Conservation (phyloP, 2,888 invertebrate genomes). For the Chromoteleia sp. region DNA sequence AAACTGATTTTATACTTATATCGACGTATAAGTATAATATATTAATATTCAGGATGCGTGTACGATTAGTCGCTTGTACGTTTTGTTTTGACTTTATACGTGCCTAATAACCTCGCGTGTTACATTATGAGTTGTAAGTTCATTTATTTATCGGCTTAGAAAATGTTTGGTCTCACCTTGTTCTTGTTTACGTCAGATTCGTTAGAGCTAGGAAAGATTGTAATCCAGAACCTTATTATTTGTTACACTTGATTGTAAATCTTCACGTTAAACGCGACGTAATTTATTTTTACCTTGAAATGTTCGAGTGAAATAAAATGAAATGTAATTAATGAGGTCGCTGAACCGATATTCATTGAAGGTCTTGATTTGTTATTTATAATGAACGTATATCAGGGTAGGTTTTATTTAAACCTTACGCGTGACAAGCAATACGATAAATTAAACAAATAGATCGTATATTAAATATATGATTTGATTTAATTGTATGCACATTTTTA, state of each 20-base stretch:
- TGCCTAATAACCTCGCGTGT: background rate
- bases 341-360: slow-evolving; percentile 18
- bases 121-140: slow-evolving; percentile 4
- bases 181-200: slow-evolving; percentile 41
- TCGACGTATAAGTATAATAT: too few relatives aligned
- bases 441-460: too few relatives aligned
- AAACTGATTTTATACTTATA: too few relatives aligned
- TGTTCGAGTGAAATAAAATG: slow-evolving; percentile 33
- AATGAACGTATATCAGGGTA: background rate
- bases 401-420: background rate
- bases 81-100: slow-evolving; percentile 1
- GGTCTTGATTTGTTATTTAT: background rate
- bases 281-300: slow-evolving; percentile 24
- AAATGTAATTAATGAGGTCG: slow-evolving; percentile 38
- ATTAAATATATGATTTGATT: too few relatives aligned
- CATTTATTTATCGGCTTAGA: slow-evolving; percentile 4
- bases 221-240: slow-evolving; percentile 4
- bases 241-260: background rate
- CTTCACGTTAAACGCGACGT: background rate
- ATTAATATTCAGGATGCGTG: background rate
- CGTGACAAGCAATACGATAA: too few relatives aligned
- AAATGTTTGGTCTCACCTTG: slow-evolving; percentile 31
- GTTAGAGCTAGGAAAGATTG: slow-evolving; percentile 34
- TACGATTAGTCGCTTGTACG: background rate
- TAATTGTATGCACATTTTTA: too few relatives aligned